Base-by-base conservation (phyloP, 2,888 invertebrate species). In the Hylaea fasciaria region DNA sequence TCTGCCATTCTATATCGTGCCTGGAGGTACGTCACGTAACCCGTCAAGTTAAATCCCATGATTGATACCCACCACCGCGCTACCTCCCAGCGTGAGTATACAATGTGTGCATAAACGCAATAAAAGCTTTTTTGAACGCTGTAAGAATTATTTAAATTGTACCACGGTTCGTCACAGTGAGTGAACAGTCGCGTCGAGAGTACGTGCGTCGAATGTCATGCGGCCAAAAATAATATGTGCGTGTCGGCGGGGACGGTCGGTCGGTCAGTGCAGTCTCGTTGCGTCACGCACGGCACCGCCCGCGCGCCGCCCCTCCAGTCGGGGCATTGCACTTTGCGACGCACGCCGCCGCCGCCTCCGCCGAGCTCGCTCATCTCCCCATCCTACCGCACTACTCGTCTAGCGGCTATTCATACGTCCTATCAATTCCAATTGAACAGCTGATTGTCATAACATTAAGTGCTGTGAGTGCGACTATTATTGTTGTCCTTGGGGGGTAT, bases 241-340 rank as follows among this genome's bases (percentile, higher is more conserved):
- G 80, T 59, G 59, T 53, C 66, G 70, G 73, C 66, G 69, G 74
- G 81, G 73, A 67, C 73, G 81, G 73, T 73, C 81, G 81, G 74
- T 85, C 88, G 85, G 89, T 85, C 88, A 87, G 85, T 85, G 87
- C 87, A 87, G 86, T 81, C 82, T 81, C 80, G 81, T 90, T 90
- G 89, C 91, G 90, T 91, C 90, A 89, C 83, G 85, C 90, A 89
- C 83, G 85, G 85, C 83, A 84, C 84, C 58, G 55, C 62, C 41
- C 58, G 45, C 57, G 43, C 78, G 85, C 77, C 48, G 48, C 46
- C 39, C 43, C 51, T 48, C 80, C 22, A 53, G 81, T 62, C 83
- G 78, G 91, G 91, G 90, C 91, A 91, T 78, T 91, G 91, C 89
- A 89, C 91, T 84, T 84, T 81, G 83, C 80, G 74, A 64, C 76